Base-by-base conservation (phyloP, 2,888 invertebrate genomes). In the Andrena minutula region DNA sequence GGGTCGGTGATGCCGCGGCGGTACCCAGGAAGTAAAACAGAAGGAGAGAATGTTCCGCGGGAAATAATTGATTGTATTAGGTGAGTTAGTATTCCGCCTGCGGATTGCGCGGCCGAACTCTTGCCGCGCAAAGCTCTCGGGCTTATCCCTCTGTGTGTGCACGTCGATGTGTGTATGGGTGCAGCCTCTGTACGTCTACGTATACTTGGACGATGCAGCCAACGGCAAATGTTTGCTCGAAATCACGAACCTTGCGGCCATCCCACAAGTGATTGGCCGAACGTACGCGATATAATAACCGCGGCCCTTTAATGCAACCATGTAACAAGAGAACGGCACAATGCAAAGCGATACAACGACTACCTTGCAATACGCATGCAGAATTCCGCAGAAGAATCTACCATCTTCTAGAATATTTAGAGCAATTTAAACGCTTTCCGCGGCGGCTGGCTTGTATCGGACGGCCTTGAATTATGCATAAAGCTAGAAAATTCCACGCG, bases 21-120 rank as follows among this genome's bases (percentile, higher is more conserved):
- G 64, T 78, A 80, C 77, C 84, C 86, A 41, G 88, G 88, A 92
- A 92, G 91, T 92, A 91, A 92, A 92, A 92, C 90, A 91, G 90
- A 91, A 92, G 91, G 91, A 88, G 88, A 86, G 88, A 90, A 89
- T 89, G 91, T 89, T 91, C 89, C 90, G 89, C 87, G 91, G 90
- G 91, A 91, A 93, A 93, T 92, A 93, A 93, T 93, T 93, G 92
- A 93, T 93, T 93, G 92, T 92, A 92, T 93, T 92, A 93, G 91
- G 89, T 86, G 91, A 93, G 92, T 93, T 93, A 90, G 93, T 93
- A 93, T 93, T 93, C 93, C 85, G 88, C 82, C 85, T 89, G 90
- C 89, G 92, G 92, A 90, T 92, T 91, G 85, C 88, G 86, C 88
- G 82, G 88, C 76, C 82, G 77, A 88, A 87, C 83, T 88, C 88